Conservation (phyloP, 2,888 invertebrate species). For the Diarsia brunnea region DNA sequence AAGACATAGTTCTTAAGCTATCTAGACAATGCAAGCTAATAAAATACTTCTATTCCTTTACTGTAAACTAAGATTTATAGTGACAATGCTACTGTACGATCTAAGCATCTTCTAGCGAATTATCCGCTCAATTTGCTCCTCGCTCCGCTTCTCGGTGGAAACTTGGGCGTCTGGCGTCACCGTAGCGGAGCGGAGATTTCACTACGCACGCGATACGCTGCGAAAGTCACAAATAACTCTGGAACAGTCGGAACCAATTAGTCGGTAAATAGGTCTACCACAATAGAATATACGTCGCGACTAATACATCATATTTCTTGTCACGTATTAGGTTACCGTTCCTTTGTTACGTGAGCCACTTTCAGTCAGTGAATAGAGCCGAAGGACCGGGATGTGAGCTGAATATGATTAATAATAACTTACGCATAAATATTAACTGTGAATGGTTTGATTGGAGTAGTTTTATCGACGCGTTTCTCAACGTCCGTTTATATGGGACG, state of each 20-base stretch:
- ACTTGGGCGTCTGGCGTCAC: slow-evolving; percentile 58
- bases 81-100: slow-evolving; percentile 6
- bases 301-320: slow-evolving; percentile 87
- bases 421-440: slow-evolving; percentile 78
- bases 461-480: slow-evolving; percentile 50
- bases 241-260: slow-evolving; percentile 84
- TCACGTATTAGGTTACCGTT: slow-evolving; percentile 90
- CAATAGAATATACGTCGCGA: slow-evolving; percentile 83
- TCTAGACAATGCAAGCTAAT: not conserved
- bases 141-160: slow-evolving; percentile 46
- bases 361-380: slow-evolving; percentile 87
- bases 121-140: slow-evolving; percentile 40
- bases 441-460: slow-evolving; percentile 70
- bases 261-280: slow-evolving; percentile 82
- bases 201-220: slow-evolving; percentile 72
- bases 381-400: slow-evolving; percentile 83
- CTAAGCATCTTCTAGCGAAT: slow-evolving; percentile 19
- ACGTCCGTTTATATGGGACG: slow-evolving; percentile 51
- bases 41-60: not conserved
- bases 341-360: slow-evolving; percentile 90
- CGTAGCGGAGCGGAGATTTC: slow-evolving; percentile 80
- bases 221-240: slow-evolving; percentile 76
- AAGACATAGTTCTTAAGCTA: slow-evolving; percentile 7
- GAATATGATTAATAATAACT: slow-evolving; percentile 89
- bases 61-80: slow-evolving; percentile 7